Percentiles rank a stretch among this genome's conserved stretches.
Evolutionary conservation across 2,113 vertebrate genomes (phyloP).

Genomic region (Gnathonemus longibarbis): DNA sequence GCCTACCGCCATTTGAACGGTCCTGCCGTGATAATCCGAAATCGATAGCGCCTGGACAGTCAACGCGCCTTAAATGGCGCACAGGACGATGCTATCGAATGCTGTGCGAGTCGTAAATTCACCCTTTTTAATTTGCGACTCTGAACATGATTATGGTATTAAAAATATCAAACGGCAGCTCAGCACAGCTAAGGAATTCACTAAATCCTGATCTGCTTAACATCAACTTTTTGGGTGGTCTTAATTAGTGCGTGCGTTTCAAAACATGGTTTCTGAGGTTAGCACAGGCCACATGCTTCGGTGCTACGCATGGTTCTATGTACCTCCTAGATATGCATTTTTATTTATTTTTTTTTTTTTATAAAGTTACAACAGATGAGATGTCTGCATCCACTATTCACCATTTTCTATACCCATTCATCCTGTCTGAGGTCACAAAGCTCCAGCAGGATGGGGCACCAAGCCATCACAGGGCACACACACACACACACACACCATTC

Average conservation of each 20-base stretch:
- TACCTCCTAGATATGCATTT: not conserved
- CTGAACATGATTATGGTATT: not conserved
- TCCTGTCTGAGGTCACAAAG: not conserved
- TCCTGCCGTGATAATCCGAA: constrained; percentile 35
- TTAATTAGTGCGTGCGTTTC: not conserved
- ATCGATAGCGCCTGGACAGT: constrained; percentile 36
- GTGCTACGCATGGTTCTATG: not conserved
- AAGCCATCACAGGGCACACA: not conserved
- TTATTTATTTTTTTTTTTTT: not conserved
- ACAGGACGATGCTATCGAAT: not conserved
- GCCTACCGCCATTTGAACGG: constrained; percentile 43
- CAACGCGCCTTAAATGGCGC: constrained; percentile 17
- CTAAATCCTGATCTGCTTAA: not conserved
- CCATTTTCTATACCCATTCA: not conserved
- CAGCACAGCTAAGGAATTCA: not conserved
- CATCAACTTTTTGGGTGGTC: not conserved
- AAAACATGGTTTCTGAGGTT: not conserved
- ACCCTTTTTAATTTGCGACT: not conserved
- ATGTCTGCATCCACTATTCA: not conserved
- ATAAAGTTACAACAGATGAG: not conserved
- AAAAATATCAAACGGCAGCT: not conserved
- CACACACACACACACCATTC: not conserved
- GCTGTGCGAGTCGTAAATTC: not conserved
- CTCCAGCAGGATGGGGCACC: not conserved
- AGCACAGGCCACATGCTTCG: not conserved